Evolutionary conservation across 2,113 vertebrate species (phyloP), one percentile per base, ranked within the genome.

Genomic region (Scophthalmus maximus): DNA sequence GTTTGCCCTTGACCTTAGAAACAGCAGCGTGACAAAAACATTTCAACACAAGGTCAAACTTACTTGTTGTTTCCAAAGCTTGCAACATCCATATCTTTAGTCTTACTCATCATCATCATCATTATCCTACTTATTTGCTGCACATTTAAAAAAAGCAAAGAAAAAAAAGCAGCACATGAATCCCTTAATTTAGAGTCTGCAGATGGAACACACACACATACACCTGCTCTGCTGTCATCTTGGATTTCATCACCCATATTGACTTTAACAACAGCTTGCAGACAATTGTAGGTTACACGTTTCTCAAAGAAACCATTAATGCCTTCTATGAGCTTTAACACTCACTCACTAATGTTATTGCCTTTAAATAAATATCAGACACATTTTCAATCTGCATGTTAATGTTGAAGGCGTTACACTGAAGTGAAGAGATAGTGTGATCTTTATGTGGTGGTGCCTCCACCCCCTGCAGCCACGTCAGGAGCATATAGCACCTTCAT

Each of bases 21-120:
- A 12, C n/a, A n/a, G 30, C 30, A 32, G 30, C 30, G 4, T 32
- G 30, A 32, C 30, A 32, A 32, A 32, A 4, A 32, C 30, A 8
- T 32, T 32, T 32, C 8, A 32, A 32, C 30, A 32, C 30, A 32
- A 32, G 30, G 8, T 8, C 5, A 4, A 26, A 47, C 34, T 29
- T 55, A 49, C n/a, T n/a, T n/a, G n/a, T n/a, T n/a, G 18, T 66
- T 56, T 38, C n/a, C 20, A 27, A 10, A 73, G 18, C 8, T 32
- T 4, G 30, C n/a, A n/a, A n/a, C n/a, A n/a, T n/a, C n/a, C n/a
- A n/a, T 32, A 8, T 4, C 30, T 32, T 32, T 32, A 32, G 5
- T 32, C 30, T 8, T 32, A 4, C 12, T n/a, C 9, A 12, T 23
- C 8, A 40, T 26, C 14, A 36, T 49, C 23, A n/a, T n/a, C n/a